Evolutionary conservation across 2,888 invertebrate genomes (phyloP).

Genomic region (Epistrophe grossulariae): DNA sequence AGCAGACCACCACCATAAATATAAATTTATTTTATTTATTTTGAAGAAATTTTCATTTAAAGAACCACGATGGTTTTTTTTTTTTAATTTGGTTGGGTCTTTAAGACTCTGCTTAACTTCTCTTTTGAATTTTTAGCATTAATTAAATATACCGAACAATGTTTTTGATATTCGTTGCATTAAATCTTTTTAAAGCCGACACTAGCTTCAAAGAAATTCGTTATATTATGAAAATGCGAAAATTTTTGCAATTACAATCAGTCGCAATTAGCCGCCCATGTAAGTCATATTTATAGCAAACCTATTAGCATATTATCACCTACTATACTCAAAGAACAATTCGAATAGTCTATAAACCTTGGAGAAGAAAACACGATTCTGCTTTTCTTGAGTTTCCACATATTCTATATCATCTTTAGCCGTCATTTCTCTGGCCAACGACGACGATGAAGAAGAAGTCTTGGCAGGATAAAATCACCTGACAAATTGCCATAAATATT

Average conservation of each 20-base stretch:
- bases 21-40: neutral
- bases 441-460: neutral
- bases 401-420: slow-evolving; percentile 8
- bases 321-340: slow-evolving; percentile 45
- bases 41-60: neutral
- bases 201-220: neutral
- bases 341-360: slow-evolving; percentile 36
- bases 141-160: neutral
- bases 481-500: slow-evolving; percentile 71
- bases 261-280: slow-evolving; percentile 60
- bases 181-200: slow-evolving; percentile 8
- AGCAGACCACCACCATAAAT: neutral
- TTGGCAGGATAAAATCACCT: slow-evolving; percentile 46
- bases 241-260: slow-evolving; percentile 46
- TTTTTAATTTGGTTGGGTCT: too few relatives aligned
- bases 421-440: neutral
- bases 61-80: neutral
- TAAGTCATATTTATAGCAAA: slow-evolving; percentile 46
- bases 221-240: slow-evolving; percentile 6
- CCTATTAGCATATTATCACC: slow-evolving; percentile 57
- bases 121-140: neutral
- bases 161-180: slow-evolving; percentile 3
- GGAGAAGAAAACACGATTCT: slow-evolving; percentile 34
- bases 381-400: slow-evolving; percentile 22
- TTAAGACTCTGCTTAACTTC: neutral